phyloP scores from a whole-genome alignment of 2,113 vertebrate genomes.

The Polypterus bichir region DNA sequence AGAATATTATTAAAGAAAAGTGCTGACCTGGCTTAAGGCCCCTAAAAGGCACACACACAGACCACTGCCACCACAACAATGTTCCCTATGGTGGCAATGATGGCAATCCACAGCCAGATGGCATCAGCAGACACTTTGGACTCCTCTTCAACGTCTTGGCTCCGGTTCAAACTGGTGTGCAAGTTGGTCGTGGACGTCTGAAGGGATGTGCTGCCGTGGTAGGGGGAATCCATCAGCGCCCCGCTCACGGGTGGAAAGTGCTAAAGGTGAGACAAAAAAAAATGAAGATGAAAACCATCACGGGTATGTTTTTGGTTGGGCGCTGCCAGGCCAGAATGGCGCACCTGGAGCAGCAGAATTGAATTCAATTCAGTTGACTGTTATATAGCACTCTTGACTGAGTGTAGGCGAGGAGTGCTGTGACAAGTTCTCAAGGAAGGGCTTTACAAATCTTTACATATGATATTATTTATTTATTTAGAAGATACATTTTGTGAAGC shows the following conservation, averaged over 20 bases:
- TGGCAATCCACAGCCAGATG: constrained; percentile 64
- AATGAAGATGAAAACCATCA: constrained; percentile 13
- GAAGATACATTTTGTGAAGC: no score
- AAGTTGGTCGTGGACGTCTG: constrained; percentile 61
- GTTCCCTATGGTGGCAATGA: constrained; percentile 61
- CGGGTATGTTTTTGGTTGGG: constrained; percentile 36
- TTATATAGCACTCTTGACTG: neutral
- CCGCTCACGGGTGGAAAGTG: constrained; percentile 45
- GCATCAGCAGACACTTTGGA: constrained; percentile 52
- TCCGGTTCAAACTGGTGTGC: constrained; percentile 35
- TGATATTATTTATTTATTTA: no score
- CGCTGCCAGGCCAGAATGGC: constrained; percentile 20
- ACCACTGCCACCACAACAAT: constrained; percentile 64
- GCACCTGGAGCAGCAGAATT: no score
- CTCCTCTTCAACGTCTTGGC: constrained; percentile 45
- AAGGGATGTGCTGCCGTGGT: constrained; percentile 50
- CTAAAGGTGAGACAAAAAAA: constrained; percentile 20
- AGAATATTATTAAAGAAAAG: no score
- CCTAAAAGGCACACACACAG: constrained; percentile 58
- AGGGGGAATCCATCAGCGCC: constrained; percentile 55
- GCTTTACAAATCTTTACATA: neutral
- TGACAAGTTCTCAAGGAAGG: neutral
- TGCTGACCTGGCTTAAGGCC: constrained; percentile 8
- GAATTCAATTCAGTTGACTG: no score
- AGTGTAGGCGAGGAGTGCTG: neutral